A percentile compares a stretch with the other conserved stretches of the same genome.
Conservation (phyloP, 2,113 vertebrate genomes). For the Amphiprion ocellaris region DNA sequence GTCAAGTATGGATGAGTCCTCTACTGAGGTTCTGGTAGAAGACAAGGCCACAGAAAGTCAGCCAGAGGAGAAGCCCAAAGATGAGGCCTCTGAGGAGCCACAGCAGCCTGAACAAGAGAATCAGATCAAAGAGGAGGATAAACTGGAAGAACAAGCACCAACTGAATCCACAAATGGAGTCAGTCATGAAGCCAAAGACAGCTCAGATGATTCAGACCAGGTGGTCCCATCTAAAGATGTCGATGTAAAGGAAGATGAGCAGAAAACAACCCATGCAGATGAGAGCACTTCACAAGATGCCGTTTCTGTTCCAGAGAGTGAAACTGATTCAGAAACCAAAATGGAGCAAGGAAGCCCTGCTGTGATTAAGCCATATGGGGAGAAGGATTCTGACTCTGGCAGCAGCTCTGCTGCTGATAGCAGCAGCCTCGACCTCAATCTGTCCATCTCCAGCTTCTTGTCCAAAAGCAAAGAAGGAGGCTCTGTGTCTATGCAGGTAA, state of each 20-base stretch:
- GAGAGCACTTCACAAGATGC: slow-evolving; percentile 57
- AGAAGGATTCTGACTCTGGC: slow-evolving; percentile 95
- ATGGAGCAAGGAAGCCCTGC: slow-evolving; percentile 73
- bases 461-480: slow-evolving; percentile 95
- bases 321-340: slow-evolving; percentile 73
- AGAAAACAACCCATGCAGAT: slow-evolving; percentile 50
- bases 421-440: slow-evolving; percentile 96
- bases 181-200: slow-evolving; percentile 54
- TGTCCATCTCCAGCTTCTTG: slow-evolving; percentile 98
- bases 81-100: slow-evolving; percentile 33
- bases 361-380: slow-evolving; percentile 80
- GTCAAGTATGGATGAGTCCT: slow-evolving; percentile 29
- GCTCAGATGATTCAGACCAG: slow-evolving; percentile 42
- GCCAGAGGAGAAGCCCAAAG: slow-evolving; percentile 40
- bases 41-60: slow-evolving; percentile 40
- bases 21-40: slow-evolving; percentile 32
- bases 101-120: slow-evolving; percentile 44
- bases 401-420: slow-evolving; percentile 94
- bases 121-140: slow-evolving; percentile 21
- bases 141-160: slow-evolving; percentile 59
- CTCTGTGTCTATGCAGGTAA: slow-evolving; percentile 95
- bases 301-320: slow-evolving; percentile 66
- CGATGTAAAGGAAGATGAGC: slow-evolving; percentile 61
- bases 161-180: slow-evolving; percentile 46
- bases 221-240: slow-evolving; percentile 43